Conservation (phyloP, 2,888 invertebrate genomes). For the Notocelia uddmanniana region DNA sequence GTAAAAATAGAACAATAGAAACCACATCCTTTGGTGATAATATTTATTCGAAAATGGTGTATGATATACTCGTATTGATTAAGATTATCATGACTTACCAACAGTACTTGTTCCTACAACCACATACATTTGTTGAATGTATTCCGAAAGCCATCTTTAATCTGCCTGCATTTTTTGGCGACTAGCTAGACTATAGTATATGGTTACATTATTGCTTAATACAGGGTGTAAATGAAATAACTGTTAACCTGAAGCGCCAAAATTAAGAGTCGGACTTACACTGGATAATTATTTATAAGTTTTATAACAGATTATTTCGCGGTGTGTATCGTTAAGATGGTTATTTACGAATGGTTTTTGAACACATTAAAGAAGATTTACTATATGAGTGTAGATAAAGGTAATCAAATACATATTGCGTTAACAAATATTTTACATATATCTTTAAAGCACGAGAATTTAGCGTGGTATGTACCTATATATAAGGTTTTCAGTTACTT, state of each 20-base stretch:
- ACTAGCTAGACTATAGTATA: neutral
- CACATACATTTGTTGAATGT: neutral
- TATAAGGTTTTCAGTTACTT: neutral
- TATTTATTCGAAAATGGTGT: slow-evolving; percentile 14
- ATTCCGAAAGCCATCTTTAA: neutral
- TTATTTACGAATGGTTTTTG: too few species aligned
- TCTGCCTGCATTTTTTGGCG: neutral
- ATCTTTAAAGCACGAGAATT: too few species aligned
- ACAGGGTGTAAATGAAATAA: neutral
- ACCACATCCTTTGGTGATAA: neutral
- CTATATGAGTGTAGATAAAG: too few species aligned
- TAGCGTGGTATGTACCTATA: too few species aligned
- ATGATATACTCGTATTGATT: slow-evolving; percentile 6
- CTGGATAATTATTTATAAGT: too few species aligned
- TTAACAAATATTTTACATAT: too few species aligned
- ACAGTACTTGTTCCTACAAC: neutral
- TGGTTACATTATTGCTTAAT: neutral
- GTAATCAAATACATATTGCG: too few species aligned
- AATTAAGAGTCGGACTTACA: too few species aligned
- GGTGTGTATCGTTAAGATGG: too few species aligned
- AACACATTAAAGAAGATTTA: too few species aligned
- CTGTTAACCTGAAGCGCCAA: neutral
- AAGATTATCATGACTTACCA: neutral
- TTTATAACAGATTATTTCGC: too few species aligned
- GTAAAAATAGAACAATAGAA: neutral